These are phyloP conservation scores for Microcebus griseorufus DNA, from an alignment of 2,113 vertebrate genomes.

Conservation along the genomic window DNA sequence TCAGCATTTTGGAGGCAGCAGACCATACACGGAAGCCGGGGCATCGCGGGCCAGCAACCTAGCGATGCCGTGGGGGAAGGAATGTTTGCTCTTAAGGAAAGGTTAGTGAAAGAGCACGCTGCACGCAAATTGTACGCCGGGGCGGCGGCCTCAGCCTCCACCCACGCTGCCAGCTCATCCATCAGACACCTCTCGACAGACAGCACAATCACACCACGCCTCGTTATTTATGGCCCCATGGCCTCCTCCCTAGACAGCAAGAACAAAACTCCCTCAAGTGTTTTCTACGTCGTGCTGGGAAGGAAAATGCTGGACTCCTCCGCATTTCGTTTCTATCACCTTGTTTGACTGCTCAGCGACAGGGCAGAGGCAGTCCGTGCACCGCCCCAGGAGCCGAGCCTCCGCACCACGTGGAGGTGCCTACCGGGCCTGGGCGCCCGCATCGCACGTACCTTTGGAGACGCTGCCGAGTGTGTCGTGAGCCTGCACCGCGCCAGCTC, in stretches of 20 bases:
- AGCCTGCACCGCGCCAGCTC: background rate
- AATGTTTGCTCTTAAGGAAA: rapidly evolving
- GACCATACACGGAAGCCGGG: rapidly evolving
- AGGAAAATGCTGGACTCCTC: too few relatives aligned
- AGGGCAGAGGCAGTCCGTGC: rapidly evolving
- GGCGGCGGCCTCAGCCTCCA: background rate
- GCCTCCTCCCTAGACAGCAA: background rate
- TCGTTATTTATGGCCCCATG: rapidly evolving
- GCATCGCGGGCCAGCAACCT: rapidly evolving
- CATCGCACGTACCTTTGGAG: background rate
- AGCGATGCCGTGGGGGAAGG: rapidly evolving
- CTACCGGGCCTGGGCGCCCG: rapidly evolving
- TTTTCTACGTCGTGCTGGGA: too few relatives aligned
- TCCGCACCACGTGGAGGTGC: rapidly evolving
- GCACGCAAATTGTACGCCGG: rapidly evolving
- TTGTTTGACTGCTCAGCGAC: background rate
- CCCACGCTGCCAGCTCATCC: rapidly evolving
- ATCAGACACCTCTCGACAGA: background rate
- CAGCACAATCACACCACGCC: rapidly evolving
- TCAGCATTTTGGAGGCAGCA: rapidly evolving
- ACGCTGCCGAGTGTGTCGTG: background rate
- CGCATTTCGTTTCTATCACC: background rate
- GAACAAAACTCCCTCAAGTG: background rate
- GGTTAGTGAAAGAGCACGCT: rapidly evolving
- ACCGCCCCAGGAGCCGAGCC: rapidly evolving